A percentile compares a stretch with the other conserved stretches of the same genome.
Conservation (phyloP, 2,888 invertebrate species). For the Noctua comes region DNA sequence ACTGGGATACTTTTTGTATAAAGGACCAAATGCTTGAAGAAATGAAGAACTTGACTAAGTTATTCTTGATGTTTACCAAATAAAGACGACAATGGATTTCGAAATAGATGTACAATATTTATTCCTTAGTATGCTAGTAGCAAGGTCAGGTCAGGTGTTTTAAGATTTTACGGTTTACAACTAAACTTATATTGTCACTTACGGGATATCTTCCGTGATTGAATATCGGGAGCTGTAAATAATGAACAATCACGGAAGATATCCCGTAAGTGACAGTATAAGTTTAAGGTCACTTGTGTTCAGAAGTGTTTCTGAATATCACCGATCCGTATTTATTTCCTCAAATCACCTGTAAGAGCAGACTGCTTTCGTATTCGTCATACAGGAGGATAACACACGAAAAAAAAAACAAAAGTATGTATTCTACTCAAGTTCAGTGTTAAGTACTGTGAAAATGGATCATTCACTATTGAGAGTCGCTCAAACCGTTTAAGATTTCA, state of each 20-base stretch:
- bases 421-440: slow-evolving; percentile 57
- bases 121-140: neutral
- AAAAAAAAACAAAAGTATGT: slow-evolving; percentile 44
- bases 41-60: neutral
- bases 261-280: too few relatives aligned
- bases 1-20: slow-evolving; percentile 7
- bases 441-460: slow-evolving; percentile 63
- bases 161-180: too few relatives aligned
- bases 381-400: slow-evolving; percentile 24
- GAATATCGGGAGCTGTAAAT: too few relatives aligned
- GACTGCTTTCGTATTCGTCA: slow-evolving; percentile 33
- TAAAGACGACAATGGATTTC: slow-evolving; percentile 5
- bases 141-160: too few relatives aligned
- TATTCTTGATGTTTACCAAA: slow-evolving; percentile 2
- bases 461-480: slow-evolving; percentile 66
- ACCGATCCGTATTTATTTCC: neutral
- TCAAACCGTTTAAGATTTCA: slow-evolving; percentile 77
- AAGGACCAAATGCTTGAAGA: slow-evolving; percentile 9
- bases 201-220: too few relatives aligned
- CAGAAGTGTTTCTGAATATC: slow-evolving; percentile 1
- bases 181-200: too few relatives aligned
- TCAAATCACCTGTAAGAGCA: slow-evolving; percentile 9
- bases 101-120: neutral
- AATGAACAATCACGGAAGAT: too few relatives aligned
- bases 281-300: slow-evolving; percentile 15